phyloP scores from a whole-genome alignment of 1,140 invertebrate genomes.

The Leptinotarsa defecta region DNA sequence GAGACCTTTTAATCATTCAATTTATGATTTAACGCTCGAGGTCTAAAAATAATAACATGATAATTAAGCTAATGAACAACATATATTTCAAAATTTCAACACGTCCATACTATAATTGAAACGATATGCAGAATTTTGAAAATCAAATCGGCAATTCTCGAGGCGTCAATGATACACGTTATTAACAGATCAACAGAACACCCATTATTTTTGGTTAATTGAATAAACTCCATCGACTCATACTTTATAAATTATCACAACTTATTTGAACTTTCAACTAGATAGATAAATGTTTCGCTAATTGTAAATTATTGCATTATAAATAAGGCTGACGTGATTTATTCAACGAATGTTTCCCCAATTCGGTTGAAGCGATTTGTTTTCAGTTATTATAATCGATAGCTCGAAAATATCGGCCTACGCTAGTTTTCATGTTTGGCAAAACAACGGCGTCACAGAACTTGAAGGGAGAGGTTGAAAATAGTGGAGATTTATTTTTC shows the following conservation, averaged over 20 bases:
- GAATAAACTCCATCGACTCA: background rate
- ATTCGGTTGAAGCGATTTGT: background rate
- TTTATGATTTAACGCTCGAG: background rate
- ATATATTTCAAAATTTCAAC: constrained; percentile 1
- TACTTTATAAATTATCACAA: constrained; percentile 9
- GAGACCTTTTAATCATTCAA: background rate
- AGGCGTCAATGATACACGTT: constrained; percentile 5
- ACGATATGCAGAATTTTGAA: background rate
- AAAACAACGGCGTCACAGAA: background rate
- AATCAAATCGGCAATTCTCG: background rate
- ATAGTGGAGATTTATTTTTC: background rate
- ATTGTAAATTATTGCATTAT: constrained; percentile 13
- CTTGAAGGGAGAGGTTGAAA: constrained; percentile 8
- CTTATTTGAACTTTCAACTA: constrained; percentile 8
- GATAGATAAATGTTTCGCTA: constrained; percentile 5
- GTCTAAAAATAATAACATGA: background rate
- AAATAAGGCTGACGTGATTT: background rate
- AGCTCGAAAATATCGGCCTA: background rate
- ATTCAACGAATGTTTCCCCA: background rate
- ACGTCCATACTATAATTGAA: background rate
- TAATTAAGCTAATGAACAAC: background rate
- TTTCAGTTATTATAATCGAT: constrained; percentile 6
- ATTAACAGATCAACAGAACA: background rate
- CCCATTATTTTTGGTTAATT: background rate
- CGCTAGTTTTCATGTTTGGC: background rate